phyloP scores from a whole-genome alignment of 2,888 invertebrate species.

The Cephus spinipes region DNA sequence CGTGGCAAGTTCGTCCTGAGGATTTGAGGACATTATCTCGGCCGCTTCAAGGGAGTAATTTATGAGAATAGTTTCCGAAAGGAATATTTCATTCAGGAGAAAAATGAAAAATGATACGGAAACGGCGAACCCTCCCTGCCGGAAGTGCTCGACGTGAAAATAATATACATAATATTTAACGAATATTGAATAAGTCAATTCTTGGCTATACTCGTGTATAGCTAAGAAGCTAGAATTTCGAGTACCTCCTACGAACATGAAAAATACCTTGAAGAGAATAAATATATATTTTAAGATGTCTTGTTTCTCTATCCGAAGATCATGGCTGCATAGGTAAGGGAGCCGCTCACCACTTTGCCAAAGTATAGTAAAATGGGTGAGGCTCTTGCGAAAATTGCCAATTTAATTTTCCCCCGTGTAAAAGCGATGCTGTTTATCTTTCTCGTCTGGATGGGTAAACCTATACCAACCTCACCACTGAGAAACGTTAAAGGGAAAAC shows the following conservation, averaged over 20 bases:
- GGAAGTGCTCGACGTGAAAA: neutral
- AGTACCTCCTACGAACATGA: too few species aligned
- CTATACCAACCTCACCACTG: neutral
- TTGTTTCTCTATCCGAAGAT: neutral
- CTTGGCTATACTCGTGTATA: neutral
- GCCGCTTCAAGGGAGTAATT: conserved; percentile 44
- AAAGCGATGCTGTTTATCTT: neutral
- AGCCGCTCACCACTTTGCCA: neutral
- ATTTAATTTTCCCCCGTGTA: conserved; percentile 1
- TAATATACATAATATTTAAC: neutral
- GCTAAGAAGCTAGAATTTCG: too few species aligned
- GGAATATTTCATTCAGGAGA: conserved; percentile 32
- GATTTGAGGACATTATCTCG: conserved; percentile 58
- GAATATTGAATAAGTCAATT: neutral
- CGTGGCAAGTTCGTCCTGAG: conserved; percentile 51
- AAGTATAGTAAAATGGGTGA: neutral
- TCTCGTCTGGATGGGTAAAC: neutral
- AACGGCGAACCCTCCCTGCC: neutral
- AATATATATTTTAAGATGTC: too few species aligned
- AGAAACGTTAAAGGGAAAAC: conserved; percentile 8
- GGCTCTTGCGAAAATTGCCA: conserved; percentile 7
- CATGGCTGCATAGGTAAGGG: neutral
- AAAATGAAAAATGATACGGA: neutral
- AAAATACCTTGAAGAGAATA: too few species aligned
- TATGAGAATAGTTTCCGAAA: conserved; percentile 49